These are phyloP conservation scores for Heliconius hermathena DNA, from an alignment of 1,140 invertebrate species.

Conservation along the genomic window DNA sequence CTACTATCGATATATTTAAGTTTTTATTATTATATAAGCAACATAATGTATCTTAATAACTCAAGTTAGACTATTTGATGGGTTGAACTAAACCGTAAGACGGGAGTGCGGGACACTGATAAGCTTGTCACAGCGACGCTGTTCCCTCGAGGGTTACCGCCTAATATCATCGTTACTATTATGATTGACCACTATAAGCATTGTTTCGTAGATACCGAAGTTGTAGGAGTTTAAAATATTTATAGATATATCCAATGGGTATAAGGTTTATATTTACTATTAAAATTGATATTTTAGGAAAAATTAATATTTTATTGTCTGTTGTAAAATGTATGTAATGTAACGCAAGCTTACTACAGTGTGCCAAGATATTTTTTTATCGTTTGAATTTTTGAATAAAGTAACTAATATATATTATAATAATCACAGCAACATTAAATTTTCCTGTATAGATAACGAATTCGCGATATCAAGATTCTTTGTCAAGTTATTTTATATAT, in stretches of 20 bases:
- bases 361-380: no score
- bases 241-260: neutral
- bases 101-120: slow-evolving; percentile 16
- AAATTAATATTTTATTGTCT: no score
- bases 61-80: slow-evolving; percentile 11
- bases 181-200: slow-evolving; percentile 2
- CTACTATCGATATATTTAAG: neutral
- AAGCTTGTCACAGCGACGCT: slow-evolving; percentile 27
- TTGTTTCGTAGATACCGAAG: neutral
- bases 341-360: no score
- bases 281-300: no score
- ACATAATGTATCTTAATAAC: neutral
- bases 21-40: neutral
- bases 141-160: slow-evolving; percentile 22
- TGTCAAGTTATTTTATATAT: no score
- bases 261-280: neutral
- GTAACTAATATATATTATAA: no score
- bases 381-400: no score
- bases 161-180: slow-evolving; percentile 9
- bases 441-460: no score
- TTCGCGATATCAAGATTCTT: no score
- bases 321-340: no score
- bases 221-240: neutral
- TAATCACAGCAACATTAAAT: no score
- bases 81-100: slow-evolving; percentile 14